Evolutionary conservation across 2,113 vertebrate genomes (phyloP).

Genomic region (Epinephelus cyanopodus): DNA sequence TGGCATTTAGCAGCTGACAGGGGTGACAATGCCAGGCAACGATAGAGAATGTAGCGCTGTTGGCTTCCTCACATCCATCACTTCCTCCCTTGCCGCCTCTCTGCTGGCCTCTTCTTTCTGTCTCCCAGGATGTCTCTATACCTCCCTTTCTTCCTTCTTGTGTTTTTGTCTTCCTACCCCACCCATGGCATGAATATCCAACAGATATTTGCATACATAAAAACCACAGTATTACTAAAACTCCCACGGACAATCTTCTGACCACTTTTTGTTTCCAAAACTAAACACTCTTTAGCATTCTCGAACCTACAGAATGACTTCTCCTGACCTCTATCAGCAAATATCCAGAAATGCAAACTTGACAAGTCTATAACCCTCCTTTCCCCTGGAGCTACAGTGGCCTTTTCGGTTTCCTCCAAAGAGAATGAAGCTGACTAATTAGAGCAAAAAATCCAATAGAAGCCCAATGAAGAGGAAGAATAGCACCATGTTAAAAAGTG

Average conservation of each 20-base stretch:
- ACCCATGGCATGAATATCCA: background rate
- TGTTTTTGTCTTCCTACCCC: background rate
- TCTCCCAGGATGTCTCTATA: conserved; percentile 30
- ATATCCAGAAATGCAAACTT: conserved; percentile 52
- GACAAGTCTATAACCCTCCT: conserved; percentile 31
- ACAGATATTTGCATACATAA: conserved; percentile 10
- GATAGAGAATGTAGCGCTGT: conserved; percentile 77
- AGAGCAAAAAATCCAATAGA: conserved; percentile 12
- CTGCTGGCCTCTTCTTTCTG: conserved; percentile 23
- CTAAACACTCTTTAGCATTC: background rate
- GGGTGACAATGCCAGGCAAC: conserved; percentile 71
- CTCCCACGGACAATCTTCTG: background rate
- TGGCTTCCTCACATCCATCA: conserved; percentile 73
- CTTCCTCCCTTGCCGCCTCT: conserved; percentile 36
- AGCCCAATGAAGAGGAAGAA: conserved; percentile 19
- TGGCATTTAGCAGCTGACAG: conserved; percentile 80
- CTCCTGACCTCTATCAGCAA: conserved; percentile 43
- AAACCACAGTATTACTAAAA: background rate
- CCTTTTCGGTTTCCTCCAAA: conserved; percentile 43
- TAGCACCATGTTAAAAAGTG: conserved; percentile 11
- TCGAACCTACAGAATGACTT: conserved; percentile 12
- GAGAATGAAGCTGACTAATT: conserved; percentile 24
- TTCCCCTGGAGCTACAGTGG: conserved; percentile 41
- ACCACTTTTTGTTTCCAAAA: background rate
- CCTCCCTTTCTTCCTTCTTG: background rate